Percentiles rank a stretch among this genome's conserved stretches.
phyloP scores from a whole-genome alignment of 2,113 vertebrate species.

The Lepus timidus region DNA sequence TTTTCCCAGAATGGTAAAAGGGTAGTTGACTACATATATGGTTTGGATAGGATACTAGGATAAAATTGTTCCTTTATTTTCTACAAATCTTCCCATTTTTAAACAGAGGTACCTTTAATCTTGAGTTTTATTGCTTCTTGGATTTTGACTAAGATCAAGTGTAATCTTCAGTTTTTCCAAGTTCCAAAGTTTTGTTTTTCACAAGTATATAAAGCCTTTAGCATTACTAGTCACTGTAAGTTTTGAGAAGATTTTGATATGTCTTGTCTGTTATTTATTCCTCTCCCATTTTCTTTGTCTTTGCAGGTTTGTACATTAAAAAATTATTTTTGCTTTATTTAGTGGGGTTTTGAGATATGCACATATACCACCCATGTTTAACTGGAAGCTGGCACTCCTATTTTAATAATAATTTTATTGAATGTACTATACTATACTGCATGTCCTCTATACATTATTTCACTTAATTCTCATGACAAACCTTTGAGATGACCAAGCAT shows the following conservation, averaged over 20 bases:
- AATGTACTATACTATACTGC: neutral
- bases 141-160: no score
- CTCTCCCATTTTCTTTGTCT: neutral
- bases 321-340: neutral
- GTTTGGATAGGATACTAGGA: neutral
- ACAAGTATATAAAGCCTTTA: neutral
- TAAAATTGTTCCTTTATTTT: neutral
- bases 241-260: neutral
- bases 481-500: neutral
- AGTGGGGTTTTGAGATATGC: neutral
- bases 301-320: neutral
- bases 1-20: neutral
- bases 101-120: neutral
- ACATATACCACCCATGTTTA: neutral
- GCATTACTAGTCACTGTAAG: neutral
- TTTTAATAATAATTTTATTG: neutral
- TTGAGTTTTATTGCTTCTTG: neutral
- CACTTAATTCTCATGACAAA: neutral
- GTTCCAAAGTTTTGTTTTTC: constrained; percentile 8
- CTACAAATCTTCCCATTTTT: neutral
- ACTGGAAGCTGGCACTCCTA: neutral
- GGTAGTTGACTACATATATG: neutral
- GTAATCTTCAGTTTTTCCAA: neutral
- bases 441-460: neutral
- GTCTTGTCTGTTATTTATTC: neutral